Base-by-base conservation (phyloP, 2,797 vertebrate species). In the Enteromius paludinosus region DNA sequence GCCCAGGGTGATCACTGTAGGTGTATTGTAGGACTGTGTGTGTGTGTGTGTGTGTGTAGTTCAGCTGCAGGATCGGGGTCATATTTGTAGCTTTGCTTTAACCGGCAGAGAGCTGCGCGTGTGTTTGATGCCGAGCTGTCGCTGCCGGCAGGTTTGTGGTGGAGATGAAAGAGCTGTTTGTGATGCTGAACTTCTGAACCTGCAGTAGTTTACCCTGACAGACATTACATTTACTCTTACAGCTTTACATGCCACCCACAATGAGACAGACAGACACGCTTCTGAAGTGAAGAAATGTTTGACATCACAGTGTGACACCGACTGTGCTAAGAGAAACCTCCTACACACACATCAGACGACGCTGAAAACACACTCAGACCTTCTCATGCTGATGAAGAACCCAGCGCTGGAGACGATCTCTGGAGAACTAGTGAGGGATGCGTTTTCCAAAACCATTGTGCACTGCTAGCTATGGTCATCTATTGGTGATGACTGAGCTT, bases 161-260 rank as follows among this genome's bases (percentile, higher is more conserved):
- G 5, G 43, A 61, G 78, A 80, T 80, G n/a, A 71, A 80, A 80
- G 38, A 43, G 23, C 23, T 71, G 66, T 77, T 77, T 77, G 74
- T 20, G 59, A 28, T 0, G 17, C 59, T 77, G 74, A 79, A 79
- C 78, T 79, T 70, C 66, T 80, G 78, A 80, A 80, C 78, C 66
- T 70, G 38, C 17, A 45, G 33, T 41, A 18, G 66, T 54, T 30
- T 59, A 56, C 49, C 49, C 64, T 4, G 11, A 45, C 49, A 54
- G 23, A 59, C 35, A 56, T 56, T 70, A 61, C 66, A 56, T 43
- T 79, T 56, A 43, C 23, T 56, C 15, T 30, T 49, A 43, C 6
- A 41, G 65, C 49, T 43, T 70, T 38, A 68, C 64, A 12, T 6
- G 30, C 76, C 76, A 30, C 38, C 11, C 38, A 59, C 66, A 80